Evolutionary conservation across 2,113 vertebrate genomes (phyloP).

Genomic region (Phyllopteryx taeniolatus): DNA sequence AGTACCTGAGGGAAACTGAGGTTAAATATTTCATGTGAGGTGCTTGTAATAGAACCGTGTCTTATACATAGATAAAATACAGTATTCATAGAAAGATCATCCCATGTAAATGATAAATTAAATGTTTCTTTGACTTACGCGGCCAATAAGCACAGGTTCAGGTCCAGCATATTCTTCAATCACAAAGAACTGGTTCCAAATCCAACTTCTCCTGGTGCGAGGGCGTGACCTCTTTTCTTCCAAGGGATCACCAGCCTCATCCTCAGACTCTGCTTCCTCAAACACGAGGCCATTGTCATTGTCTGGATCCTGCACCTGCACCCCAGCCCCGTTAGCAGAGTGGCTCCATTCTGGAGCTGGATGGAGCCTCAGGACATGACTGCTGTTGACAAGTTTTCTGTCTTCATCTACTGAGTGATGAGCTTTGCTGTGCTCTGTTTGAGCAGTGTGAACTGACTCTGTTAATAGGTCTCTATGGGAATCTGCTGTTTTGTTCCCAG

Average conservation of each 20-base stretch:
- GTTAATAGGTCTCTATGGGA: constrained; percentile 59
- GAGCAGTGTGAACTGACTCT: constrained; percentile 53
- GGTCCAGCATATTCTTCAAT: constrained; percentile 89
- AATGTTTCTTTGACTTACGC: constrained; percentile 74
- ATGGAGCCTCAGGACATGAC: constrained; percentile 74
- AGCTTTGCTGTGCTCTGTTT: constrained; percentile 51
- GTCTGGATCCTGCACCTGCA: constrained; percentile 33
- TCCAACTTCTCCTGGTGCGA: constrained; percentile 88
- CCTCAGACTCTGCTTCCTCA: constrained; percentile 57
- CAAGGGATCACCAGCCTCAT: constrained; percentile 13
- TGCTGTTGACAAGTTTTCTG: constrained; percentile 57
- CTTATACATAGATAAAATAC: constrained; percentile 43
- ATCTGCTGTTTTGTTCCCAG: constrained; percentile 46
- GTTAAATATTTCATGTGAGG: constrained; percentile 41
- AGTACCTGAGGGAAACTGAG: constrained; percentile 20
- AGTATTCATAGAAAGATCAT: constrained; percentile 38
- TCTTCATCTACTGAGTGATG: constrained; percentile 60
- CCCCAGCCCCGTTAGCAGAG: constrained; percentile 17
- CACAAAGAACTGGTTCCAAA: constrained; percentile 95
- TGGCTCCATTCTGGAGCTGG: constrained; percentile 60
- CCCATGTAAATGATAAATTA: constrained; percentile 40
- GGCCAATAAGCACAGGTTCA: constrained; percentile 89
- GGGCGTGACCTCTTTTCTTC: constrained; percentile 68
- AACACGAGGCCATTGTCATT: constrained; percentile 67
- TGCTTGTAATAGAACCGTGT: constrained; percentile 13